phyloP scores from a whole-genome alignment of 2,888 invertebrate genomes.

The Drosophila algonquin region DNA sequence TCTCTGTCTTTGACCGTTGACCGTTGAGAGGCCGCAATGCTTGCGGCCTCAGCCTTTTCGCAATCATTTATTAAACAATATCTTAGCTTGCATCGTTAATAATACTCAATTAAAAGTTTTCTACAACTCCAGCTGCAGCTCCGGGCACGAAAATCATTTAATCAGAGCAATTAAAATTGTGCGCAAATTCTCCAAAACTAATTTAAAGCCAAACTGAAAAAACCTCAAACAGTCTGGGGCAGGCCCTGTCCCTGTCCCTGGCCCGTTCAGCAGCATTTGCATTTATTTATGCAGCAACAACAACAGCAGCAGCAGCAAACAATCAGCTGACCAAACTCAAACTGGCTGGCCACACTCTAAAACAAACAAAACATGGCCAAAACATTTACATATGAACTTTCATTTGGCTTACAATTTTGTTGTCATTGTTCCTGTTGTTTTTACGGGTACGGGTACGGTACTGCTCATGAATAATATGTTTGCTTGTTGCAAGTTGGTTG shows the following conservation, averaged over 20 bases:
- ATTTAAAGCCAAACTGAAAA: conserved; percentile 21
- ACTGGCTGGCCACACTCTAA: conserved; percentile 51
- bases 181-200: conserved; percentile 13
- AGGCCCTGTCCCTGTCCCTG: neutral
- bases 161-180: conserved; percentile 42
- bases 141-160: conserved; percentile 18
- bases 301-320: conserved; percentile 24
- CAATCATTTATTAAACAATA: conserved; percentile 3
- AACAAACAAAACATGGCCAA: conserved; percentile 62
- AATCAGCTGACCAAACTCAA: conserved; percentile 61
- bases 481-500: conserved; percentile 25
- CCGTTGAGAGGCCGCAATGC: conserved; percentile 10
- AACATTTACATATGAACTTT: conserved; percentile 72
- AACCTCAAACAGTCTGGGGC: conserved; percentile 10
- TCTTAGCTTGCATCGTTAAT: conserved; percentile 5
- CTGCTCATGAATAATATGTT: conserved; percentile 45
- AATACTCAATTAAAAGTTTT: conserved; percentile 2
- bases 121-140: no score
- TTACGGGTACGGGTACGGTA: neutral
- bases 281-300: conserved; percentile 36
- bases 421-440: conserved; percentile 35
- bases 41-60: conserved; percentile 3
- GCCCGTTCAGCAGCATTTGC: conserved; percentile 19
- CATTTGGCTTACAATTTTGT: conserved; percentile 38
- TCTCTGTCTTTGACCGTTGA: conserved; percentile 17